Evolutionary conservation across 2,888 invertebrate genomes (phyloP).

Genomic region (Ochropleura plecta): DNA sequence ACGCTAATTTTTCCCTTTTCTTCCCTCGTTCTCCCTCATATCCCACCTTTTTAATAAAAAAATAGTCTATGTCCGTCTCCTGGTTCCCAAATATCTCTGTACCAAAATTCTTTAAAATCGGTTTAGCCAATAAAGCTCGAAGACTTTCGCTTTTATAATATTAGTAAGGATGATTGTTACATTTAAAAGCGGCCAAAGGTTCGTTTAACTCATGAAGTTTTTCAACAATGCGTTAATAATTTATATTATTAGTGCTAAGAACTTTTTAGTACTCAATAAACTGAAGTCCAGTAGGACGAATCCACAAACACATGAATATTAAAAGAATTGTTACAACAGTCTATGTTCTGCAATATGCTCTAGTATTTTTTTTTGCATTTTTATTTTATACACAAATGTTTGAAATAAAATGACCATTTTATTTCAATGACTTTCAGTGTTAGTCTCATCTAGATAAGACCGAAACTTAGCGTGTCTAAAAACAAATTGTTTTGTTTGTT

Average conservation of each 20-base stretch:
- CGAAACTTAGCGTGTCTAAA: slow-evolving; percentile 52
- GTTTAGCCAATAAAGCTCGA: no score
- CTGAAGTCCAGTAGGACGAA: neutral
- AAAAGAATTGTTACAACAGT: rapidly evolving
- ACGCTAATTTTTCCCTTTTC: no score
- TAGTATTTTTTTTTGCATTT: neutral
- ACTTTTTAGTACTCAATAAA: neutral
- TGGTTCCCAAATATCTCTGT: no score
- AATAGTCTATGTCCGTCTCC: no score
- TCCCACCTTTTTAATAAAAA: no score
- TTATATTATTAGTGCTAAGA: neutral
- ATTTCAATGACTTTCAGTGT: slow-evolving; percentile 11
- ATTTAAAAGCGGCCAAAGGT: neutral
- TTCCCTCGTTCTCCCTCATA: no score
- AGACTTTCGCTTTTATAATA: no score
- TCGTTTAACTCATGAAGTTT: neutral
- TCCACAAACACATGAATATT: neutral
- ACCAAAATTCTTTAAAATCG: no score
- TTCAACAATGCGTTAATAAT: neutral
- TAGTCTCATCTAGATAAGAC: slow-evolving; percentile 20
- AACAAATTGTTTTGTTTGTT: slow-evolving; percentile 49
- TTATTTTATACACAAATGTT: neutral
- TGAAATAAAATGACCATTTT: slow-evolving; percentile 25
- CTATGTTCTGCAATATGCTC: neutral
- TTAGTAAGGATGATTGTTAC: neutral